Conservation (phyloP, 2,797 vertebrate species). For the Sphaeramia orbicularis region DNA sequence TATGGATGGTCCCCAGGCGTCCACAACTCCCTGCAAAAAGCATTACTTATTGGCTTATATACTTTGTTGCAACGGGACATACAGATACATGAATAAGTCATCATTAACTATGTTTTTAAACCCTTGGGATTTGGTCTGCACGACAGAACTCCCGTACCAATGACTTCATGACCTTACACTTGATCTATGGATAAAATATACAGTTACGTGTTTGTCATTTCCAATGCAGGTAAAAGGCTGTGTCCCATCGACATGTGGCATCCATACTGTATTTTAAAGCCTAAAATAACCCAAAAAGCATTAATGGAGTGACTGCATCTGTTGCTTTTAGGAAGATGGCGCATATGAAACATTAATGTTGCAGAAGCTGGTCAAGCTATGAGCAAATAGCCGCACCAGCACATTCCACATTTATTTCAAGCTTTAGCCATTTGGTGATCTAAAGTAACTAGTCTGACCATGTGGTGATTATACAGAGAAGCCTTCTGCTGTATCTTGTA, state of each 20-base stretch:
- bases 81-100: no score
- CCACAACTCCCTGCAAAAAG: no score
- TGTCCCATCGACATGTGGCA: constrained; percentile 16
- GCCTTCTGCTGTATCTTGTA: constrained; percentile 25
- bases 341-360: constrained; percentile 42
- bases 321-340: constrained; percentile 21
- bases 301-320: constrained; percentile 9
- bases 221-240: constrained; percentile 11
- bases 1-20: no score
- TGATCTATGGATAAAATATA: not conserved
- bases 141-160: no score
- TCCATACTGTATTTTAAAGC: not conserved
- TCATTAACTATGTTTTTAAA: no score
- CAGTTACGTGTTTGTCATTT: not conserved
- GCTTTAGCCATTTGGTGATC: constrained; percentile 16
- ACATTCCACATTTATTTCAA: constrained; percentile 16
- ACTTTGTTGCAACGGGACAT: no score
- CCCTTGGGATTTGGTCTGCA: no score
- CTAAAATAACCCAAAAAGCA: constrained; percentile 16
- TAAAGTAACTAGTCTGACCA: constrained; percentile 11
- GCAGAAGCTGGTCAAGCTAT: constrained; percentile 3
- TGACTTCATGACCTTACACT: no score
- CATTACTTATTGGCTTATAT: no score
- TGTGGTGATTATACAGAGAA: constrained; percentile 2
- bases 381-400: constrained; percentile 32